Conservation (phyloP, 1,140 invertebrate genomes). For the Diorhabda elongata region DNA sequence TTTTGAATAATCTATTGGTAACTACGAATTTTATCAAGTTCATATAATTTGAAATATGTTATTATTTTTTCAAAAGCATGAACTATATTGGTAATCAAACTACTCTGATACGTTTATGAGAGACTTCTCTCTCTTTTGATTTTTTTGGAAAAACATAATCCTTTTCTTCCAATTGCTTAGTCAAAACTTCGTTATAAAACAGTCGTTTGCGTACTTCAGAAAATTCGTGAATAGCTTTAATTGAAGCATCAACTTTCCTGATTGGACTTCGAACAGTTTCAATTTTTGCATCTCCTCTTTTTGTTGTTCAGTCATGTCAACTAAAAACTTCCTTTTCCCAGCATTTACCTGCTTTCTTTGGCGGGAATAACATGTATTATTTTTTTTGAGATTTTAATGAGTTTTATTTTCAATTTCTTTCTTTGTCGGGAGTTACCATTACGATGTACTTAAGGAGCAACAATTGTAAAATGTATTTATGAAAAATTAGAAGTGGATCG, state of each 20-base stretch:
- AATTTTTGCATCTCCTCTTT: conserved; percentile 6
- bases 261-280: not conserved
- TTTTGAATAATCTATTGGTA: too few species aligned
- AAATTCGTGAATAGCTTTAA: conserved; percentile 8
- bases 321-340: too few species aligned
- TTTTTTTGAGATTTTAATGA: not conserved
- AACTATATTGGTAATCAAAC: not conserved
- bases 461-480: not conserved
- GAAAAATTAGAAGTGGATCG: not conserved
- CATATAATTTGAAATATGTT: not conserved
- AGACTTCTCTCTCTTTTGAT: conserved; percentile 15
- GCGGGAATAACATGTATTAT: too few species aligned
- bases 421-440: not conserved
- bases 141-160: conserved; percentile 7
- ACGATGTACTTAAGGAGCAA: not conserved
- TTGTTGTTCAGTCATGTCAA: not conserved
- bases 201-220: conserved; percentile 21
- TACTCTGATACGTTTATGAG: conserved; percentile 11
- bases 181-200: conserved; percentile 11
- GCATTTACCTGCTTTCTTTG: too few species aligned
- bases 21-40: too few species aligned
- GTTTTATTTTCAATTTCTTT: not conserved
- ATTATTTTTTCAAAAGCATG: not conserved
- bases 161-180: conserved; percentile 12
- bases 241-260: conserved; percentile 12